Conservation (phyloP, 2,888 invertebrate genomes). For the Linyphia triangularis region DNA sequence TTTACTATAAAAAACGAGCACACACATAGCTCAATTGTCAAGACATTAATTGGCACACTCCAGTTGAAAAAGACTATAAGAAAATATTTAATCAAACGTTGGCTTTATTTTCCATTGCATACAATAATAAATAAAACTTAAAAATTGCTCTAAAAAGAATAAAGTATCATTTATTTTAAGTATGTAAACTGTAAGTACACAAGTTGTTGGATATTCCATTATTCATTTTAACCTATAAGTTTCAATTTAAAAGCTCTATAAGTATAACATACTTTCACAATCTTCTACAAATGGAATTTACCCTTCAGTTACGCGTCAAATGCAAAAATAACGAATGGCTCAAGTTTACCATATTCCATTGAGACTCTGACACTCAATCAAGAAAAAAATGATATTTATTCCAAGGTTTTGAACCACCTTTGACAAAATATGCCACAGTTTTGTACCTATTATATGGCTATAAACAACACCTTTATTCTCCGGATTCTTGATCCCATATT, state of each 20-base stretch:
- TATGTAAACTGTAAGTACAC: too few species aligned
- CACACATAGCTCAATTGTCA: too few species aligned
- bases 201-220: too few species aligned
- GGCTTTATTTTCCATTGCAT: too few species aligned
- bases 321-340: not conserved
- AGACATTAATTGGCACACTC: too few species aligned
- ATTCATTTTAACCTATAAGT: not conserved
- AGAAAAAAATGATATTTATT: slow-evolving; percentile 25
- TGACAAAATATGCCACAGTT: slow-evolving; percentile 16
- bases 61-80: too few species aligned
- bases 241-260: not conserved
- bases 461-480: slow-evolving; percentile 25
- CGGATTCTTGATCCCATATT: not conserved
- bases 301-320: not conserved
- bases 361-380: not conserved
- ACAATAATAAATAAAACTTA: too few species aligned
- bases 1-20: too few species aligned
- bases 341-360: slow-evolving; percentile 20
- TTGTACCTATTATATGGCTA: slow-evolving; percentile 33
- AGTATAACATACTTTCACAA: slow-evolving; percentile 10
- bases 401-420: slow-evolving; percentile 41
- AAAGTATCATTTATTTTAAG: too few species aligned
- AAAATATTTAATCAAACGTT: too few species aligned
- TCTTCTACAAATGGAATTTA: not conserved
- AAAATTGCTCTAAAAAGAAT: too few species aligned